Conservation (phyloP, 2,113 vertebrate genomes). For the Ailuropoda melanoleuca region DNA sequence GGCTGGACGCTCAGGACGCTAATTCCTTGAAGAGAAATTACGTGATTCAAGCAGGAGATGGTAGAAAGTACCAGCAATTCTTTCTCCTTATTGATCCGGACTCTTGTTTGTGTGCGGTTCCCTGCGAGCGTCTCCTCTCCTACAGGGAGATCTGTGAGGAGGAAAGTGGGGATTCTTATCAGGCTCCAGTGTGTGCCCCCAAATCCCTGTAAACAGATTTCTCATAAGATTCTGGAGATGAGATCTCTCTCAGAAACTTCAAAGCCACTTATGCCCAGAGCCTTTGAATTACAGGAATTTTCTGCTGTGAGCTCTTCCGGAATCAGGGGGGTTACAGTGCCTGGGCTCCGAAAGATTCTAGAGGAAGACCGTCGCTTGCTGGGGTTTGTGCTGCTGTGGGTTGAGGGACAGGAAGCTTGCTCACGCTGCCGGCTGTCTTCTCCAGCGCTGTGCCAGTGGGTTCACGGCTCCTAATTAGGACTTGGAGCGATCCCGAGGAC, state of each 20-base stretch:
- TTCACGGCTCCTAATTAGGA: not conserved
- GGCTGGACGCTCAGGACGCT: not conserved
- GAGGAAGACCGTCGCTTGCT: rapidly evolving
- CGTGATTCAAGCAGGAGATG: not conserved
- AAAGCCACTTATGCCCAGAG: not conserved
- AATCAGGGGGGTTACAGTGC: not conserved
- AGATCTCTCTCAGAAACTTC: conserved; percentile 39
- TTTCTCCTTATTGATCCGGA: rapidly evolving
- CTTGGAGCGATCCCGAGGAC: not conserved
- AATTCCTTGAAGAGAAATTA: not conserved
- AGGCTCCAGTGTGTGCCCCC: not conserved
- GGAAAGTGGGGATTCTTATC: not conserved
- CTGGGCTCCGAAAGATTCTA: not conserved
- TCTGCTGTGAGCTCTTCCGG: not conserved
- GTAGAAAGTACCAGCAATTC: not conserved
- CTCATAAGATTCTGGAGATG: not conserved
- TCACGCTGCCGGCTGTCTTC: not conserved
- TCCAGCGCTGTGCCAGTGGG: not conserved
- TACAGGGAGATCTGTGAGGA: not conserved
- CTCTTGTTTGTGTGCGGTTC: not conserved
- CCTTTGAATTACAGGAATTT: not conserved
- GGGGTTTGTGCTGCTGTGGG: not conserved
- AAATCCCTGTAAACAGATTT: not conserved
- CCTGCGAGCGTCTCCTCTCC: not conserved
- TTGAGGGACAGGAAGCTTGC: not conserved